Percentiles rank a stretch among this genome's conserved stretches.
Conservation (phyloP, 2,888 invertebrate genomes). For the Anoplius nigerrimus region DNA sequence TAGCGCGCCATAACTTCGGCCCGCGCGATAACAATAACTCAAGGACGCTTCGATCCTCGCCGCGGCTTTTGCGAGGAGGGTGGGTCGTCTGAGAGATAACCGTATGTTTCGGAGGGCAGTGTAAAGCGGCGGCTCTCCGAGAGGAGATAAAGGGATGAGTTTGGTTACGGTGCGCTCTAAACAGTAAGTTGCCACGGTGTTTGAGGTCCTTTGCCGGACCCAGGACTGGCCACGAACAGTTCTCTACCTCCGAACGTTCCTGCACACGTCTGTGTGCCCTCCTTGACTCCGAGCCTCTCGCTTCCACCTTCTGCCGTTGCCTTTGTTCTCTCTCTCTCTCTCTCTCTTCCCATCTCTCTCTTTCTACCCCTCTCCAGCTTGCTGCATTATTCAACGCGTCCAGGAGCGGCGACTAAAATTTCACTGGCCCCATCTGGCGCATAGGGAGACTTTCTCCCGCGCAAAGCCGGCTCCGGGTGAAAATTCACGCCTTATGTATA, state of each 20-base stretch:
- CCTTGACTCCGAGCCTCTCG: no score
- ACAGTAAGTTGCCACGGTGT: conserved; percentile 33
- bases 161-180: conserved; percentile 29
- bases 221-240: neutral
- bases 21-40: conserved; percentile 15
- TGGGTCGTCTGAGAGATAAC: conserved; percentile 25
- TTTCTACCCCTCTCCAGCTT: conserved; percentile 15
- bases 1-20: neutral
- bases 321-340: no score
- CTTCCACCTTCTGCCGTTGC: no score
- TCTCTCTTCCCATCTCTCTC: conserved; percentile 14
- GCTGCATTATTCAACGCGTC: conserved; percentile 52
- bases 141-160: conserved; percentile 42
- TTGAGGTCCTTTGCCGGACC: conserved; percentile 39
- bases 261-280: no score
- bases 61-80: conserved; percentile 5
- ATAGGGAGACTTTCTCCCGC: neutral
- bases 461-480: neutral
- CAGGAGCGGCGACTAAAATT: conserved; percentile 8
- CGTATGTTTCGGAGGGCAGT: conserved; percentile 25
- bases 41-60: conserved; percentile 8
- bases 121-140: conserved; percentile 14
- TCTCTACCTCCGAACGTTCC: neutral
- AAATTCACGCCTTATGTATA: neutral
- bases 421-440: conserved; percentile 15